Conservation (phyloP, 1,140 invertebrate genomes). For the Cepaea nemoralis region DNA sequence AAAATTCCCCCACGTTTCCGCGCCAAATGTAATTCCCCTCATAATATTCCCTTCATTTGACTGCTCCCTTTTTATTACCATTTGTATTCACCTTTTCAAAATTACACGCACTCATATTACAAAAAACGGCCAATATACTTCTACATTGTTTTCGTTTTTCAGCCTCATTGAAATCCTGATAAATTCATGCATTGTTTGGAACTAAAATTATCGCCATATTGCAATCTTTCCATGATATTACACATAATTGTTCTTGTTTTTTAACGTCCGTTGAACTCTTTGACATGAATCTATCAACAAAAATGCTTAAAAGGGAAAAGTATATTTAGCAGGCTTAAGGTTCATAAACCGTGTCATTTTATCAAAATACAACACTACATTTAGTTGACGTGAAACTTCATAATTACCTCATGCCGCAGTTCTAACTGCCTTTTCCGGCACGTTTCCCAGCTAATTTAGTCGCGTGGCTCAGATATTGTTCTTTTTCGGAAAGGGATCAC, state of each 20-base stretch:
- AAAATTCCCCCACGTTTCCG: background rate
- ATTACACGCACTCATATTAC: background rate
- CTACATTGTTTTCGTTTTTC: background rate
- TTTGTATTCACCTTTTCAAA: background rate
- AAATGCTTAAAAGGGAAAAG: background rate
- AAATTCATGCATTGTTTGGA: background rate
- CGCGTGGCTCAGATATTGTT: background rate
- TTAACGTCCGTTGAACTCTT: background rate
- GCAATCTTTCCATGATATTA: background rate
- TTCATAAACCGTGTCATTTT: background rate
- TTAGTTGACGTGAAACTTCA: slow-evolving; percentile 1
- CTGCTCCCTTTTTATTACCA: background rate
- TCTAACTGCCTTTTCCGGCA: background rate
- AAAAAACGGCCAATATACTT: background rate
- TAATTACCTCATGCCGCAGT: background rate
- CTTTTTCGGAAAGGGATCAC: background rate
- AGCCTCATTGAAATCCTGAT: background rate
- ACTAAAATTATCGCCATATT: background rate
- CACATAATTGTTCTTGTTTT: background rate
- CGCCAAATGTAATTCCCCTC: background rate
- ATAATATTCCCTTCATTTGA: background rate
- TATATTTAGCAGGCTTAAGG: background rate
- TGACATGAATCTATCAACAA: background rate
- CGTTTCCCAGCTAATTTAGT: slow-evolving; percentile 4
- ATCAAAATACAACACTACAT: slow-evolving; percentile 9